These are phyloP conservation scores for Platycercus adscitus DNA, from an alignment of 2,113 vertebrate species.

Conservation along the genomic window DNA sequence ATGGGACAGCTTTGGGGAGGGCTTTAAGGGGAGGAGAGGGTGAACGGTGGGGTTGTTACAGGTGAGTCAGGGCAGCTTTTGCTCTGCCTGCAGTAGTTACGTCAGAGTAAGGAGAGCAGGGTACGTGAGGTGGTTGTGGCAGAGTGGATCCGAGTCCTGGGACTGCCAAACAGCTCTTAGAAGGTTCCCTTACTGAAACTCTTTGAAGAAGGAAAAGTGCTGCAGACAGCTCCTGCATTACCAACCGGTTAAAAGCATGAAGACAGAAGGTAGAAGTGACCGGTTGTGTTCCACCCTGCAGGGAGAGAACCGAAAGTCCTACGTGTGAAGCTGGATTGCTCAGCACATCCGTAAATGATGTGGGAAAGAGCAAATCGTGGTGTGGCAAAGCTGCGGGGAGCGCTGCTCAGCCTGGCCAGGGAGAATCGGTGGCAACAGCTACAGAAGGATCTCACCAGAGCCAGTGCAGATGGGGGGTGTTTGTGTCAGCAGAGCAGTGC, in stretches of 20 bases:
- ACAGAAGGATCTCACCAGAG: not conserved
- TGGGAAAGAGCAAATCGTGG: not conserved
- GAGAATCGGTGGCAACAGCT: not conserved
- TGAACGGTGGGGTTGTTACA: too few relatives aligned
- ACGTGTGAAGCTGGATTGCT: not conserved
- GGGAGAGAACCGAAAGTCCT: not conserved
- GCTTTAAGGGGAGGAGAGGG: not conserved
- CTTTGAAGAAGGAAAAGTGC: not conserved
- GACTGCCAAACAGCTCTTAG: not conserved
- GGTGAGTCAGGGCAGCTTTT: not conserved
- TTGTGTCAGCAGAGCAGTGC: not conserved
- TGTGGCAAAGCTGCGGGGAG: not conserved
- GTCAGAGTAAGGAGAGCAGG: not conserved
- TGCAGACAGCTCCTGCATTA: not conserved
- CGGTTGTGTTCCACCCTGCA: not conserved
- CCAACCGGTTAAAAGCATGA: not conserved
- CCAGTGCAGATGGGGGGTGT: not conserved
- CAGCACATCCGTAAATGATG: not conserved
- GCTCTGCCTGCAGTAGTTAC: not conserved
- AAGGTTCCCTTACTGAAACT: not conserved
- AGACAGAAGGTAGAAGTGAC: not conserved
- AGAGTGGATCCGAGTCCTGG: not conserved
- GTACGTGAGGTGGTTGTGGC: not conserved
- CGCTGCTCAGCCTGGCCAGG: not conserved
- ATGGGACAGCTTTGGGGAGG: not conserved